phyloP scores from a whole-genome alignment of 1,140 invertebrate species.

The Drosophila seguyi region DNA sequence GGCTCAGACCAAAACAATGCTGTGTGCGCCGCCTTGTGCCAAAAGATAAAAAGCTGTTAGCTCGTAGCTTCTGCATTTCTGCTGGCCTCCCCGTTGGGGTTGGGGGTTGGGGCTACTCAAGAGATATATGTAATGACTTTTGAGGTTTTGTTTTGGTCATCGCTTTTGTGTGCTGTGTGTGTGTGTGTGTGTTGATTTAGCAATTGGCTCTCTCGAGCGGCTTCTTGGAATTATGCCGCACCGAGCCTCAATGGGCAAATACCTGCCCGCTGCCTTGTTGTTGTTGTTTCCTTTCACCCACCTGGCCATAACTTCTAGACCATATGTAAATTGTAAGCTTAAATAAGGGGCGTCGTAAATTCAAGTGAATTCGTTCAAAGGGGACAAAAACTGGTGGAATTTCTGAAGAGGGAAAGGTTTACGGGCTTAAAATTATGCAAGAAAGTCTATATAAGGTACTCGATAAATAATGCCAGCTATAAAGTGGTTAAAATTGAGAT shows the following conservation, averaged over 20 bases:
- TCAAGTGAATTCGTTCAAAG: background rate
- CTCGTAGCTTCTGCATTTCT: slow-evolving; percentile 84
- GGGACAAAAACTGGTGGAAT: background rate
- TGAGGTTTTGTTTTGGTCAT: slow-evolving; percentile 79
- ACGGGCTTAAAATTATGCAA: too few species aligned
- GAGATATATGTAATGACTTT: slow-evolving; percentile 84
- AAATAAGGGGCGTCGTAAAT: slow-evolving; percentile 33
- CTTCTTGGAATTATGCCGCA: slow-evolving; percentile 77
- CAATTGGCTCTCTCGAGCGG: slow-evolving; percentile 64
- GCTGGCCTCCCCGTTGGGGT: slow-evolving; percentile 23
- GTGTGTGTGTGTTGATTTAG: slow-evolving; percentile 69
- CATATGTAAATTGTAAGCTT: slow-evolving; percentile 70
- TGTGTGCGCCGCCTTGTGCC: slow-evolving; percentile 61
- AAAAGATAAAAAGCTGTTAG: slow-evolving; percentile 84
- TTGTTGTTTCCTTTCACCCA: slow-evolving; percentile 7
- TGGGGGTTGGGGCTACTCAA: slow-evolving; percentile 41
- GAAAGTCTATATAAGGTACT: background rate
- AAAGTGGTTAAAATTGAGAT: background rate
- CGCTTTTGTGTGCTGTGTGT: slow-evolving; percentile 53
- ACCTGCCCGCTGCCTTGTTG: background rate
- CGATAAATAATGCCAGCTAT: background rate
- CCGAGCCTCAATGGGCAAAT: slow-evolving; percentile 61
- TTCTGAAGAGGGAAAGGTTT: background rate
- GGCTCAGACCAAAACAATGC: slow-evolving; percentile 53
- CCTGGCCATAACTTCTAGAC: slow-evolving; percentile 42